Conservation (phyloP, 2,888 invertebrate genomes). For the Cheilosia urbana region DNA sequence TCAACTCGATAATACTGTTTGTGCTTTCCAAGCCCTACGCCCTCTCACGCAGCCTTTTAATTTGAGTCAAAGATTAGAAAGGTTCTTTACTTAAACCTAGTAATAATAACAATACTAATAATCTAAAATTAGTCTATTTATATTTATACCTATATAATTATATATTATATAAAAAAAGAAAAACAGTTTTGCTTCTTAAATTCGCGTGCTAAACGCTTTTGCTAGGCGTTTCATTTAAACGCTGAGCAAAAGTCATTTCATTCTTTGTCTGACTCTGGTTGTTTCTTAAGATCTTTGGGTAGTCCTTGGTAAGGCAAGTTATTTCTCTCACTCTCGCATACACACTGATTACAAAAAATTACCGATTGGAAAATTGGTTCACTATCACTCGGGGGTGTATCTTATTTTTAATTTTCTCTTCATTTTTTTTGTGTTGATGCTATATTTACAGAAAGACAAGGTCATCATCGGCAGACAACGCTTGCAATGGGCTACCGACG, state of each 20-base stretch:
- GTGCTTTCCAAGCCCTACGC: not conserved
- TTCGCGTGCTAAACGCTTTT: slow-evolving; percentile 64
- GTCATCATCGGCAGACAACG: slow-evolving; percentile 75
- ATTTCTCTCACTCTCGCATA: slow-evolving; percentile 66
- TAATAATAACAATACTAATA: slow-evolving; percentile 54
- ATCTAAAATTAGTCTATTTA: slow-evolving; percentile 54
- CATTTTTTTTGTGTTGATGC: slow-evolving; percentile 2
- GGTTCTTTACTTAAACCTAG: slow-evolving; percentile 57
- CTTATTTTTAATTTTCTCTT: slow-evolving; percentile 28
- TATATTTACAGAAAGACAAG: slow-evolving; percentile 82
- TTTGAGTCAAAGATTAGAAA: slow-evolving; percentile 61
- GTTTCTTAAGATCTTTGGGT: slow-evolving; percentile 35
- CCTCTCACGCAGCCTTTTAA: not conserved
- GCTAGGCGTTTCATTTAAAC: slow-evolving; percentile 20
- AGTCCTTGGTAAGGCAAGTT: slow-evolving; percentile 68
- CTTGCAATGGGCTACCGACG: slow-evolving; percentile 65
- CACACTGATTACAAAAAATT: slow-evolving; percentile 73
- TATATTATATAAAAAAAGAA: slow-evolving; percentile 26
- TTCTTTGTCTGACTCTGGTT: slow-evolving; percentile 34
- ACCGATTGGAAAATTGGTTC: slow-evolving; percentile 71
- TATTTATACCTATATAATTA: slow-evolving; percentile 23
- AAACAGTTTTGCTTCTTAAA: slow-evolving; percentile 58
- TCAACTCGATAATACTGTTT: not conserved
- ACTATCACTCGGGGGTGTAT: slow-evolving; percentile 71
- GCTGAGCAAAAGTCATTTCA: slow-evolving; percentile 32